Conservation (phyloP, 1,140 invertebrate genomes). For the Acromyrmex charruanus region DNA sequence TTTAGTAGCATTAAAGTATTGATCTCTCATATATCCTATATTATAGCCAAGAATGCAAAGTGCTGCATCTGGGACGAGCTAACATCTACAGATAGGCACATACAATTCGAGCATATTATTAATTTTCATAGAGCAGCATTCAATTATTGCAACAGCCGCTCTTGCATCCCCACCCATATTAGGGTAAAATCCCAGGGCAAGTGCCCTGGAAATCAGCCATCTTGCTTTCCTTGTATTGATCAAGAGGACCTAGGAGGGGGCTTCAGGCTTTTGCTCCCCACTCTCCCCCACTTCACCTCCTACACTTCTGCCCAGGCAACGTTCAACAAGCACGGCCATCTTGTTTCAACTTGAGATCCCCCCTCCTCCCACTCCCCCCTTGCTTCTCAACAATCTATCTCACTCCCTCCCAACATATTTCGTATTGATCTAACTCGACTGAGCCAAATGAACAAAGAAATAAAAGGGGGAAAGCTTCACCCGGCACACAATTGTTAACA, state of each 20-base stretch:
- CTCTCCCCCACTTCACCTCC: slow-evolving; percentile 73
- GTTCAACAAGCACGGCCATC: slow-evolving; percentile 82
- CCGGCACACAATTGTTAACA: slow-evolving; percentile 7
- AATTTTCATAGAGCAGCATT: slow-evolving; percentile 37
- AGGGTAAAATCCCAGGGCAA: slow-evolving; percentile 83
- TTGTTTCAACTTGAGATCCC: slow-evolving; percentile 84
- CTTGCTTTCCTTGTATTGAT: slow-evolving; percentile 87
- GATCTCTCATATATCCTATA: background rate
- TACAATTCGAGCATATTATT: slow-evolving; percentile 17
- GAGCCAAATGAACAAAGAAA: slow-evolving; percentile 74
- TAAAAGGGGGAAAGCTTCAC: slow-evolving; percentile 29
- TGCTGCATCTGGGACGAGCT: background rate
- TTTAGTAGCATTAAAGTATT: background rate
- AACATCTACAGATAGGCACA: background rate
- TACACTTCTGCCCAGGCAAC: slow-evolving; percentile 72
- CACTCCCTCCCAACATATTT: slow-evolving; percentile 74
- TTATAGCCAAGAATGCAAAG: background rate
- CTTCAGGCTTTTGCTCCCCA: slow-evolving; percentile 72
- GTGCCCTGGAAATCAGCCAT: slow-evolving; percentile 86
- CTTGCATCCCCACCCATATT: slow-evolving; percentile 67
- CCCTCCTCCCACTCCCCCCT: slow-evolving; percentile 63
- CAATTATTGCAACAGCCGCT: slow-evolving; percentile 42
- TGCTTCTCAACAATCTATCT: slow-evolving; percentile 51
- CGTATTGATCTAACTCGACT: slow-evolving; percentile 82
- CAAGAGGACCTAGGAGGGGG: slow-evolving; percentile 80